These are phyloP conservation scores for Sebastes schlegelii DNA, from an alignment of 2,113 vertebrate genomes.

Conservation along the genomic window DNA sequence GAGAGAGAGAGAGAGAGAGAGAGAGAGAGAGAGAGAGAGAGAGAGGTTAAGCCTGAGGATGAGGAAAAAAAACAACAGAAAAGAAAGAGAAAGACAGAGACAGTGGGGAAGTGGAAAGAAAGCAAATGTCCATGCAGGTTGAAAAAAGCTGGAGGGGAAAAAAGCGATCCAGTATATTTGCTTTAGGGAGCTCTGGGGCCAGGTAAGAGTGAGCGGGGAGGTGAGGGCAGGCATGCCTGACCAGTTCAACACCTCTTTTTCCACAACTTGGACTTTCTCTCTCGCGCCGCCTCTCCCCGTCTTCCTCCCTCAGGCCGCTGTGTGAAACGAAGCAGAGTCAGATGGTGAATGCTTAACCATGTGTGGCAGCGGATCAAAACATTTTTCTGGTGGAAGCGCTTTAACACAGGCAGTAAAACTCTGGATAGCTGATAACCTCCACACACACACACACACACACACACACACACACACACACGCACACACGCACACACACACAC, in stretches of 20 bases:
- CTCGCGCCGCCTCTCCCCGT: background rate
- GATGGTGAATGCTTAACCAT: constrained; percentile 79
- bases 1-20: constrained; percentile 21
- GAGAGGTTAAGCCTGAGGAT: constrained; percentile 34
- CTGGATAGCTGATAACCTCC: constrained; percentile 56
- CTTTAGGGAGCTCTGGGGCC: constrained; percentile 34
- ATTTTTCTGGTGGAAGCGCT: constrained; percentile 62
- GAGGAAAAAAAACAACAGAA: background rate
- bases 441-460: constrained; percentile 17
- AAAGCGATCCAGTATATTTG: constrained; percentile 10
- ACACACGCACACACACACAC: constrained; percentile 14
- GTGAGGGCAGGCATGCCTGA: constrained; percentile 48
- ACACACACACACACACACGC: constrained; percentile 21
- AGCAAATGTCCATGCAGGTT: constrained; percentile 42
- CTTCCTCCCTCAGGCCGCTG: constrained; percentile 33
- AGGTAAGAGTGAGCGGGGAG: constrained; percentile 34
- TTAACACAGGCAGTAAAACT: constrained; percentile 67
- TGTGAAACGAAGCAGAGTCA: constrained; percentile 62
- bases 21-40: constrained; percentile 14
- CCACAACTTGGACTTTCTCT: constrained; percentile 49
- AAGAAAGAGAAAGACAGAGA: constrained; percentile 13
- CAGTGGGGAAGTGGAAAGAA: constrained; percentile 25
- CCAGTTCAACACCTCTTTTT: constrained; percentile 54
- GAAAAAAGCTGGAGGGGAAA: constrained; percentile 4
- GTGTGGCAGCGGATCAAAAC: constrained; percentile 73